Evolutionary conservation across 2,797 vertebrate species (phyloP).

Genomic region (Falco peregrinus): DNA sequence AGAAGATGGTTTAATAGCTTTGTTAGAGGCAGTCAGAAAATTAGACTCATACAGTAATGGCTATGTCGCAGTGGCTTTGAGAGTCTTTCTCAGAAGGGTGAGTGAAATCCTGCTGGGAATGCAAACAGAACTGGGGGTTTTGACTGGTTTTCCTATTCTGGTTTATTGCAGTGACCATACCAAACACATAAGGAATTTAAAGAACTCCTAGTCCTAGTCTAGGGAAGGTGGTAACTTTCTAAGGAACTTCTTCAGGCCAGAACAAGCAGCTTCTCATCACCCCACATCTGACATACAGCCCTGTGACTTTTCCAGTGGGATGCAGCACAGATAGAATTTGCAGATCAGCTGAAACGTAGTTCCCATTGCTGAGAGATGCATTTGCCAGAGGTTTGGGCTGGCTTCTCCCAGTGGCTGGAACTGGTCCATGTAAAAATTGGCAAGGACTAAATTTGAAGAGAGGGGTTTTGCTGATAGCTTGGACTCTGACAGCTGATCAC

Average conservation of each 20-base stretch:
- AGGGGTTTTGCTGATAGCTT: background rate
- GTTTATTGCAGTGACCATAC: background rate
- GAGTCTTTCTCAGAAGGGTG: background rate
- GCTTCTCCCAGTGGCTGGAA: background rate
- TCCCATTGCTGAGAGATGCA: background rate
- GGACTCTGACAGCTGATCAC: background rate
- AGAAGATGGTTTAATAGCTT: background rate
- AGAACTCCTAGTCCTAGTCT: background rate
- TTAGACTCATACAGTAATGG: background rate
- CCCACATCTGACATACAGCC: background rate
- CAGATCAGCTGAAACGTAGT: slow-evolving; percentile 35
- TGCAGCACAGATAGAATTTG: slow-evolving; percentile 13
- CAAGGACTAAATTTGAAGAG: background rate
- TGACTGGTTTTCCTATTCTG: background rate
- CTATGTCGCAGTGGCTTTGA: background rate
- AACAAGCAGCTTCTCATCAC: background rate
- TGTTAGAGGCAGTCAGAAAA: background rate
- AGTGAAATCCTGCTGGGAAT: background rate
- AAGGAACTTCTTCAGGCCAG: background rate
- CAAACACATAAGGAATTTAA: background rate
- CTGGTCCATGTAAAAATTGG: background rate
- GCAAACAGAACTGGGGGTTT: background rate
- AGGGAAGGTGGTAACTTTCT: background rate
- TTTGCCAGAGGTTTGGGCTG: slow-evolving; percentile 30
- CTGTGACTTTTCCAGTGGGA: slow-evolving; percentile 30